A percentile compares a stretch with the other conserved stretches of the same genome.
phyloP scores from a whole-genome alignment of 2,797 vertebrate species.

The Danio tinwini region DNA sequence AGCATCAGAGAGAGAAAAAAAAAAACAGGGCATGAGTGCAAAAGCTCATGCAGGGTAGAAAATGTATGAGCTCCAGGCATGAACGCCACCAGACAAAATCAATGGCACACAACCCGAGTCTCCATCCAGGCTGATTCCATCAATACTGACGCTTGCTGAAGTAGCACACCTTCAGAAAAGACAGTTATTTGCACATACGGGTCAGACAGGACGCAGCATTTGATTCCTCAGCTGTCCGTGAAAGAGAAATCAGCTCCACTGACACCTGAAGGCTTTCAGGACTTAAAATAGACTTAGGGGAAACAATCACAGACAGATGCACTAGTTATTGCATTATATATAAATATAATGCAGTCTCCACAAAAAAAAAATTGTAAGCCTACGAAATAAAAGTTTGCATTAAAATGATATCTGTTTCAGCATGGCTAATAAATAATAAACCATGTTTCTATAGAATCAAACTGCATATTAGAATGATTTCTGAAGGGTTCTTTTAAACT shows the following conservation, averaged over 20 bases:
- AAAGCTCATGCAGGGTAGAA: constrained; percentile 9
- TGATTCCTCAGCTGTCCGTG: constrained; percentile 16
- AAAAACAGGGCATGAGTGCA: constrained; percentile 19
- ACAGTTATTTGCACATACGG: constrained; percentile 25
- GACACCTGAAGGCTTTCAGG: neutral
- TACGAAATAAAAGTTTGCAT: too few species aligned
- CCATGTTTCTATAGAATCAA: neutral
- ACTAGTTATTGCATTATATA: too few species aligned
- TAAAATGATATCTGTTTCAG: too few species aligned
- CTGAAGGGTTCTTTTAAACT: neutral
- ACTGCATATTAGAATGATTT: neutral
- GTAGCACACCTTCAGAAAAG: constrained; percentile 33
- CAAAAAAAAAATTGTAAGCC: too few species aligned
- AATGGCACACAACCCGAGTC: constrained; percentile 41
- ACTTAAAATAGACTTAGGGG: constrained; percentile 3
- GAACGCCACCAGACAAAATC: constrained; percentile 57
- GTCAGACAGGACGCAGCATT: constrained; percentile 13
- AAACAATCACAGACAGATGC: constrained; percentile 23
- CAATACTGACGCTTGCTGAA: constrained; percentile 41
- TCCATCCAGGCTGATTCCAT: constrained; percentile 44
- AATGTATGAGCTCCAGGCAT: constrained; percentile 28
- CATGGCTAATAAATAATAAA: too few species aligned
- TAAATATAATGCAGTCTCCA: too few species aligned
- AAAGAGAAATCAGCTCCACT: neutral
- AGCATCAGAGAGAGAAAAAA: neutral